Base-by-base conservation (phyloP, 1,140 invertebrate species). In the Cepaea nemoralis region DNA sequence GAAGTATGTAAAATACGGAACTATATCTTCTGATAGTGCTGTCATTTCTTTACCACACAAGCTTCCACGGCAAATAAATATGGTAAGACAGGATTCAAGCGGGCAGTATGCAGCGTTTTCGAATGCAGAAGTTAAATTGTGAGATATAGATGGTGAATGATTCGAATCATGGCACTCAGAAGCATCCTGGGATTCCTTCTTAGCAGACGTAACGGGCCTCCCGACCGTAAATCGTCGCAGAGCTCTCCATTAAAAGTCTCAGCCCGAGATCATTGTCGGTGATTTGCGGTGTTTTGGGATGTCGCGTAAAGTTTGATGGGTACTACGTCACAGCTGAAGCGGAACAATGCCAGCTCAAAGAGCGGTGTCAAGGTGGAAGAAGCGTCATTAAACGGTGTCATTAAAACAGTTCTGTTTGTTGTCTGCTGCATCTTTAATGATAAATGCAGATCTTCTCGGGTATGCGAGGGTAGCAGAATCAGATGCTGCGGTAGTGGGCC, bases 291-390 rank as follows among this genome's bases (percentile, higher is more conserved):
- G 35, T 40, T 40, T 39, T 40, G 35, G 35, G 19, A 42, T 27
- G 1, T 69, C 69, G 19, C 35, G 19, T 16, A 35, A 35, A 24
- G 12, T 69, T 35, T 69, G 67, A 69, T 69, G 67, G n/a, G 31
- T n/a, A 14, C 16, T 69, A 33, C 67, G 67, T 70, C 69, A 70
- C 37, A 37, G 35, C 37, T 70, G 14, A 42, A 24, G 69, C 69
- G 39, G 69, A 70, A 70, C 69, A 42, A 22, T 2, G 1, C 8
- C 69, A n/a, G n/a, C n/a, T n/a, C 2, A 22, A 35, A 22, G 24
- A 40, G 24, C 39, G 35, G 2, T 40, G 69, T 42, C 31, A 39
- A 1, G 16, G 10, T 8, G 31, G 22, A 69, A 33, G 24, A 3
- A 31, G 66, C 22, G 37, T 69, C 69, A 70, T 70, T 8, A 70